Percentiles rank a stretch among this genome's conserved stretches.
phyloP scores from a whole-genome alignment of 1,140 invertebrate genomes.

The Meloidogyne chitwoodi region DNA sequence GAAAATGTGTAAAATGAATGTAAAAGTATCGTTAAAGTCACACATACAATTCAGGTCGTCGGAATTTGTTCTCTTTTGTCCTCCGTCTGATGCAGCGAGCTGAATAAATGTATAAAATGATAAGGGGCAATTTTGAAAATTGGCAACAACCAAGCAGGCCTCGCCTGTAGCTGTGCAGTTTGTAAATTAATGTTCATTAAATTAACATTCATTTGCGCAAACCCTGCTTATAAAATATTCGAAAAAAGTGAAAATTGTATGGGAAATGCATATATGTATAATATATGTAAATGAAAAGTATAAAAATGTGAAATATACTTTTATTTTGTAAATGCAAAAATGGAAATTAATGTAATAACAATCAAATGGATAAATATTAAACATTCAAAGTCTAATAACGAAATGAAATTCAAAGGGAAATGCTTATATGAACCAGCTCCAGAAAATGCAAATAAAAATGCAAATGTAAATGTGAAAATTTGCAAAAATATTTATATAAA shows the following conservation, averaged over 20 bases:
- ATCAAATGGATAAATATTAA: not conserved
- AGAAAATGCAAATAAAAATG: slow-evolving; percentile 20
- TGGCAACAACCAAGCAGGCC: slow-evolving; percentile 7
- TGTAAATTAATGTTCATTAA: slow-evolving; percentile 10
- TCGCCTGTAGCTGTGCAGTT: slow-evolving; percentile 12
- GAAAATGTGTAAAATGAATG: slow-evolving; percentile 16
- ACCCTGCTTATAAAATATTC: not conserved
- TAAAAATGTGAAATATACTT: slow-evolving; percentile 6
- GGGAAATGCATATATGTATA: slow-evolving; percentile 17
- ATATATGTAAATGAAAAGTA: not conserved
- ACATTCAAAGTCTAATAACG: not conserved
- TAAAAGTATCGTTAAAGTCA: slow-evolving; percentile 8
- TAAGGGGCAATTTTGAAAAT: not conserved
- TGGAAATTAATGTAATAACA: not conserved
- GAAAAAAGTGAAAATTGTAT: slow-evolving; percentile 24
- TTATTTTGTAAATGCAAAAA: not conserved
- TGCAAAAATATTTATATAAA: slow-evolving; percentile 19
- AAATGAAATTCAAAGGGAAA: not conserved
- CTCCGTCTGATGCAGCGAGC: slow-evolving; percentile 43
- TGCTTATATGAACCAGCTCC: not conserved
- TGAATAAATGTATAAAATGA: slow-evolving; percentile 38
- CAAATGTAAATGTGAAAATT: slow-evolving; percentile 14
- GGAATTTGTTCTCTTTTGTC: slow-evolving; percentile 48
- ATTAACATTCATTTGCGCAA: slow-evolving; percentile 15
- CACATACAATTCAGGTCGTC: slow-evolving; percentile 55